Base-by-base conservation (phyloP, 2,888 invertebrate species). In the Halocaridina rubra region DNA sequence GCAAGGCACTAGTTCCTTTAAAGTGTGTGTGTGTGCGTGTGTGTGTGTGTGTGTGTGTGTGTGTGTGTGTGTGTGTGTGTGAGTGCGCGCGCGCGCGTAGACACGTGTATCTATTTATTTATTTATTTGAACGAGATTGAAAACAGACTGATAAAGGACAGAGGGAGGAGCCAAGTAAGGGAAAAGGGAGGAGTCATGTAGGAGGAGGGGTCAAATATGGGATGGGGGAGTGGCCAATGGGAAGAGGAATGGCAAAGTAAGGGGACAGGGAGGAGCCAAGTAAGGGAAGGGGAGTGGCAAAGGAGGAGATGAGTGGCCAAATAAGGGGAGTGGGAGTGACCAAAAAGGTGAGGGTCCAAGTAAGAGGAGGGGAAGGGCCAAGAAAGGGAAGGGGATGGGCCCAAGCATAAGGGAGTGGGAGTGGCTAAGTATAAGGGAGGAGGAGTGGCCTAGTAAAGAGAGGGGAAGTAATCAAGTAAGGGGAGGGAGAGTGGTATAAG, bases 21-120 rank as follows among this genome's bases (percentile, higher is more conserved):
- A 53, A 46, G 74, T 74, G 46, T 74, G 39, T 74, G 74, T 74
- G 74, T 74, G 74, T 71, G 71, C 33, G 71, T 71, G 71, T 71
- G 71, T 71, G 71, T 71, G 71, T 71, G 71, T 71, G 71, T 74
- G 46, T 74, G 46, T 74, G 46, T 74, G 46, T 74, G 46, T 74
- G 46, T 74, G 46, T 74, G 46, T 74, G 71, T 71, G 71, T 69
- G 27, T 10, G 16, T 16, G 7, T 19, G 71, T 71, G 4, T 10
- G 32, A n/a, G 30, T 71, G 30, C 33, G 71, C 19, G 32, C 33
- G 32, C n/a, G 30, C 19, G 71, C n/a, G 32, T 71, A 5, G 30
- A n/a, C 33, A 13, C 33, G 32, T n/a, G 32, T 71, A 39, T 71
- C 3, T 71, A 39, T 71, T 32, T 71, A n/a, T 71, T 3, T 71